Evolutionary conservation across 2,113 vertebrate genomes (phyloP).

Genomic region (Saguinus imperator): DNA sequence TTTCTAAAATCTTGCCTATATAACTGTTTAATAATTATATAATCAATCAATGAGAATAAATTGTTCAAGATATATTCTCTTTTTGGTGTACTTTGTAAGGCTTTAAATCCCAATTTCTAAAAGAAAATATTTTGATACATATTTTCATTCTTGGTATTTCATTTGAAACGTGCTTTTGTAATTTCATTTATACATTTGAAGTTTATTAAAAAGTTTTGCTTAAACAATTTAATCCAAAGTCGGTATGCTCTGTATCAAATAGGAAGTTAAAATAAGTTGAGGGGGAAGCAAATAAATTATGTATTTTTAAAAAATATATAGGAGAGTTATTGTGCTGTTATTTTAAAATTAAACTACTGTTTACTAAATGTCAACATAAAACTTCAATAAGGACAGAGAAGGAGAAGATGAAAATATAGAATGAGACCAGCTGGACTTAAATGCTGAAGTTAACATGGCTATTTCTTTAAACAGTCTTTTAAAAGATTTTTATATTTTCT

Average conservation of each 20-base stretch:
- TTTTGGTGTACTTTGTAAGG: neutral
- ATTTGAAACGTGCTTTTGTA: neutral
- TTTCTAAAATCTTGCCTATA: neutral
- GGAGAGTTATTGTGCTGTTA: neutral
- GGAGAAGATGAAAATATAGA: neutral
- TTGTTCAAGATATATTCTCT: neutral
- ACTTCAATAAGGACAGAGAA: neutral
- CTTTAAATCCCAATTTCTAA: constrained; percentile 10
- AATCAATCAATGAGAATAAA: constrained; percentile 28
- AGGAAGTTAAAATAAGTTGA: neutral
- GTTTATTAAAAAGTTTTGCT: constrained; percentile 4
- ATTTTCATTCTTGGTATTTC: neutral
- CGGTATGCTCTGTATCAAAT: neutral
- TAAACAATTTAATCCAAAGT: constrained; percentile 2
- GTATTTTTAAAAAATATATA: neutral
- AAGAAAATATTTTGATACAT: constrained; percentile 33
- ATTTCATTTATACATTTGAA: neutral
- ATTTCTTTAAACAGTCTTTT: neutral
- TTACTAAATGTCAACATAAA: constrained; percentile 25
- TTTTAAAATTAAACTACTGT: constrained; percentile 47
- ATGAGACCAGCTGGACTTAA: neutral
- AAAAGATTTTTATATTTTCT: constrained; percentile 16
- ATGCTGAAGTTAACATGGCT: neutral
- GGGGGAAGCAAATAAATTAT: neutral
- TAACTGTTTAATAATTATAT: neutral